Evolutionary conservation across 2,113 vertebrate species (phyloP), one percentile per base, ranked within the genome.

Genomic region (Leptobrachium leishanense): DNA sequence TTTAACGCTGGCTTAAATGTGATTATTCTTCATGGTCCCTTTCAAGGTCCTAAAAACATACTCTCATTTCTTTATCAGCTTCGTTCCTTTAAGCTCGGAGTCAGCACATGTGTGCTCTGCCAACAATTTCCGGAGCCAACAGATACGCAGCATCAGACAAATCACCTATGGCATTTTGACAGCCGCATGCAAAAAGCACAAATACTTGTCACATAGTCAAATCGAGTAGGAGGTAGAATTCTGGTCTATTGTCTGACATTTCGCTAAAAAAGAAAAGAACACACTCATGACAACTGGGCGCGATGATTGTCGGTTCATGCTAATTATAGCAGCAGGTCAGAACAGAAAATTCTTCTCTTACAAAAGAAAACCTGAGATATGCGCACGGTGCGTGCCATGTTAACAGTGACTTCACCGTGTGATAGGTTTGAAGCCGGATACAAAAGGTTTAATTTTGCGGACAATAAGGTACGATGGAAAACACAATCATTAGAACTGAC

Each of bases 141-240:
- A 50, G 68, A 63, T 66, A 42, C 64, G 44, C 76, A 62, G 53
- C 68, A 39, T 72, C 43, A 42, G 15, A 42, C 43, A 72, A 79
- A 79, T 79, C 44, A 72, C 76, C 62, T 72, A 72, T 66, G 70
- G 76, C 68, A 72, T 40, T 69, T 62, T 77, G 75, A 70, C 67
- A 77, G 67, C 41, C 69, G n/a, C 13, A 62, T 59, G 75, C 66
- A 59, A 59, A 69, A 59, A 70, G 75, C n/a, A 69, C 54, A 41
- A 70, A 46, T 40, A 50, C 39, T 77, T 77, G 67, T 62, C 42
- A 70, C 9, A 12, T 44, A 70, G n/a, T 39, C n/a, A 69, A 12
- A 76, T 67, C 40, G 15, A 20, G 31, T n/a, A 2, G 67, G 53
- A 68, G 66, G 66, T 4, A 31, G 67, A 70, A 31, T 53, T 70